Percentiles rank a stretch among this genome's conserved stretches.
Evolutionary conservation across 2,888 invertebrate species (phyloP).

Genomic region (Anarsia innoxiella): DNA sequence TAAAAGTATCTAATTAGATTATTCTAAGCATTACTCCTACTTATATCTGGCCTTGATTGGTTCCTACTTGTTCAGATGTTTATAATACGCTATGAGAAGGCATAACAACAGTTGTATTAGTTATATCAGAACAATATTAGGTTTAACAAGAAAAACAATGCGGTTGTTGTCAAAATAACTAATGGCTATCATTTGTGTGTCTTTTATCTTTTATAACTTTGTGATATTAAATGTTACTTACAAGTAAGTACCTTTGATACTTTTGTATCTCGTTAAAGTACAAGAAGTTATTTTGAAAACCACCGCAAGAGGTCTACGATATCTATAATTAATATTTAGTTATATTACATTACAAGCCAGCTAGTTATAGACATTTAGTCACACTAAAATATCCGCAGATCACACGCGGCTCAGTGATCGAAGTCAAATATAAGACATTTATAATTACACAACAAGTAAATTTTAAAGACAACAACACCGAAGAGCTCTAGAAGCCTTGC

Average conservation of each 20-base stretch:
- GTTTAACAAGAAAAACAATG: conserved; percentile 37
- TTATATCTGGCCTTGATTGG: conserved; percentile 20
- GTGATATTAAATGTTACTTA: too few relatives aligned
- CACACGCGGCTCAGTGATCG: conserved; percentile 67
- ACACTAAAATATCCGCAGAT: conserved; percentile 49
- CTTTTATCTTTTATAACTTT: conserved; percentile 2
- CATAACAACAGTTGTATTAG: conserved; percentile 46
- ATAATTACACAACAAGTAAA: conserved; percentile 73
- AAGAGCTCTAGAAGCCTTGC: conserved; percentile 81
- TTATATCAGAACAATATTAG: conserved; percentile 46
- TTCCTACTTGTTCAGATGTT: conserved; percentile 29
- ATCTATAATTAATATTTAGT: too few relatives aligned
- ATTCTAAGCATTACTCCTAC: too few relatives aligned
- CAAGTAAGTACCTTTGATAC: too few relatives aligned
- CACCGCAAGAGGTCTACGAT: conserved; percentile 29
- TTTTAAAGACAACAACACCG: conserved; percentile 67
- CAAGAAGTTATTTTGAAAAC: conserved; percentile 17
- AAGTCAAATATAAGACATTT: conserved; percentile 64
- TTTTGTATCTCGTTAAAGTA: neutral
- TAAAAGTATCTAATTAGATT: too few relatives aligned
- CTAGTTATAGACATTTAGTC: conserved; percentile 55
- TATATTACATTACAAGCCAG: conserved; percentile 52
- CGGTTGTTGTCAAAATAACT: conserved; percentile 3
- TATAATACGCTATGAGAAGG: conserved; percentile 36
- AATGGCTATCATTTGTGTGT: too few relatives aligned